Percentiles rank a stretch among this genome's conserved stretches.
These are phyloP conservation scores for Platycercus adscitus DNA, from an alignment of 2,113 vertebrate genomes.

Conservation along the genomic window DNA sequence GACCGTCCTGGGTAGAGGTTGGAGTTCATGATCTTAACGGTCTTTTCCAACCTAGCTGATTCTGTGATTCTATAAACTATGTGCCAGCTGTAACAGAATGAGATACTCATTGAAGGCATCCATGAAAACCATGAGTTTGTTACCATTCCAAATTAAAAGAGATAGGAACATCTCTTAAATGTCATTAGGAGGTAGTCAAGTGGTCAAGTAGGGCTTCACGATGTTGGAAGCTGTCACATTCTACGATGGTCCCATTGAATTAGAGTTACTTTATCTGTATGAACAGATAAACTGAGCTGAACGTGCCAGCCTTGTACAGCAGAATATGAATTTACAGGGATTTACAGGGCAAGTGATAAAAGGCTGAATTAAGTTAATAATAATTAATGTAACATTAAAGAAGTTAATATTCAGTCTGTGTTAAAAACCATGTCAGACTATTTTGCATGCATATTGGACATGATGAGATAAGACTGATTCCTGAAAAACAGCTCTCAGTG, in stretches of 20 bases:
- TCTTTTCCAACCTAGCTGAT: background rate
- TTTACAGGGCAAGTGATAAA: background rate
- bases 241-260: background rate
- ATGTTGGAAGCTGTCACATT: background rate
- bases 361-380: background rate
- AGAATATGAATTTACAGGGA: background rate
- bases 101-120: background rate
- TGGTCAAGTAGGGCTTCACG: background rate
- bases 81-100: background rate
- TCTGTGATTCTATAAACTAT: background rate
- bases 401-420: background rate
- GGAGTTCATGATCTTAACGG: background rate
- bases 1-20: background rate
- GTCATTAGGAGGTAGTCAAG: background rate
- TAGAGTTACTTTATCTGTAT: background rate
- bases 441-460: background rate
- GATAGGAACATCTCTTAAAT: background rate
- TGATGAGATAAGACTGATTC: background rate
- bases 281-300: background rate
- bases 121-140: background rate
- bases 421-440: background rate
- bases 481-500: background rate
- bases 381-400: background rate
- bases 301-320: background rate
- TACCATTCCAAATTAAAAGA: background rate